Evolutionary conservation across 2,888 invertebrate genomes (phyloP), one percentile per base, ranked within the genome.

Genomic region (Philereme transversata): DNA sequence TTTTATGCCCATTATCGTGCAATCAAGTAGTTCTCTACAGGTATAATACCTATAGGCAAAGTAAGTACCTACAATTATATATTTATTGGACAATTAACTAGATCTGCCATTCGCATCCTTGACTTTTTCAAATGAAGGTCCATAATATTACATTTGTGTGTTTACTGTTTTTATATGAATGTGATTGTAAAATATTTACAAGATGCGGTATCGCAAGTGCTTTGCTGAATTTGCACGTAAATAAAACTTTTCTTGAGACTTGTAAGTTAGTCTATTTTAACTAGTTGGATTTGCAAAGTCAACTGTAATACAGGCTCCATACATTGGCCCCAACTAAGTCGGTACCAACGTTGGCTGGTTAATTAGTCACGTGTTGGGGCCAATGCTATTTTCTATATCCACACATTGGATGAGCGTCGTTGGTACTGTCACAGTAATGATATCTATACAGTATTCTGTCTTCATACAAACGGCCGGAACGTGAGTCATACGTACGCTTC

Each of bases 161-260:
- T 34, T 50, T 53, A 22, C 6, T 64, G 7, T 22, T 60, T 5
- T 8, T 62, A 6, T 46, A 47, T 60, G 50, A 58, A 4, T 66
- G 71, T 68, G 76, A 80, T 4, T 52, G 77, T 8, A 80, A 74
- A 58, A 67, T 41, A 5, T 87, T 83, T 35, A 80, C 82, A 5
- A 76, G 88, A 74, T 88, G 87, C 49, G 67, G 73, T 22, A 56
- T 87, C 4, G 74, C 85, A 0, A 66, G 51, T 0, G 76, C 79
- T 40, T 61, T 88, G 57, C 5, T 76, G 45, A 81, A 72, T 51
- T 76, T 71, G 0, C 38, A 65, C 9, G 74, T 86, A 4, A 67
- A 76, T 4, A 86, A 79, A 57, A 79, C 81, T 0, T 87, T 81
- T 65, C 73, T 87, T 59, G 80, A 87, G 4, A 81, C 72, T 48